A percentile compares a stretch with the other conserved stretches of the same genome.
Evolutionary conservation across 1,140 invertebrate species (phyloP).

Genomic region (Watersipora subatra): DNA sequence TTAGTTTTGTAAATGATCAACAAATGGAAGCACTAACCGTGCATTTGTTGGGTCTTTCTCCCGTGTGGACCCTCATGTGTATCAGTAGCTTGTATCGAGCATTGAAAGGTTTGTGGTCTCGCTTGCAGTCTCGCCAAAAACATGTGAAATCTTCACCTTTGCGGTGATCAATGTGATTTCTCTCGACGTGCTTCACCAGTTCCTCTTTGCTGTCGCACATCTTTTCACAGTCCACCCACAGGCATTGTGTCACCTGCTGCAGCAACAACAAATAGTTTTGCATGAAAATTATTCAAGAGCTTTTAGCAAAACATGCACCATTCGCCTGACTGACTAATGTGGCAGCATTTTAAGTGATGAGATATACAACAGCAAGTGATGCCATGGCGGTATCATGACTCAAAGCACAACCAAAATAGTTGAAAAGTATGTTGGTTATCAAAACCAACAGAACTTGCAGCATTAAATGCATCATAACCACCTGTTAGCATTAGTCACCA

Average conservation of each 20-base stretch:
- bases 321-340: neutral
- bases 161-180: conserved; percentile 69
- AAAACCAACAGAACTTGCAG: too few species aligned
- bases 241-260: conserved; percentile 45
- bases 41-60: conserved; percentile 90
- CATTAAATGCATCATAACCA: too few species aligned
- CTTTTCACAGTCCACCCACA: conserved; percentile 71
- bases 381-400: too few species aligned
- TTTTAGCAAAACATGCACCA: neutral
- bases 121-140: conserved; percentile 73
- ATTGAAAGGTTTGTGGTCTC: conserved; percentile 75
- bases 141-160: conserved; percentile 78
- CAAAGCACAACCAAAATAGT: too few species aligned
- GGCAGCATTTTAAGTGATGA: neutral
- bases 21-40: conserved; percentile 65
- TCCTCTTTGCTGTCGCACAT: conserved; percentile 61
- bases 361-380: too few species aligned
- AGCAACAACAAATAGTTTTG: too few species aligned
- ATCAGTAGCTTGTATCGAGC: conserved; percentile 89
- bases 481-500: too few species aligned
- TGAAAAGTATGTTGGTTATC: too few species aligned
- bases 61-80: conserved; percentile 88
- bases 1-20: too few species aligned
- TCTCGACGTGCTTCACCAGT: conserved; percentile 79
- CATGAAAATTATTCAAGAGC: too few species aligned